These are phyloP conservation scores for Brassicogethes aeneus DNA, from an alignment of 2,888 invertebrate species.

Conservation along the genomic window DNA sequence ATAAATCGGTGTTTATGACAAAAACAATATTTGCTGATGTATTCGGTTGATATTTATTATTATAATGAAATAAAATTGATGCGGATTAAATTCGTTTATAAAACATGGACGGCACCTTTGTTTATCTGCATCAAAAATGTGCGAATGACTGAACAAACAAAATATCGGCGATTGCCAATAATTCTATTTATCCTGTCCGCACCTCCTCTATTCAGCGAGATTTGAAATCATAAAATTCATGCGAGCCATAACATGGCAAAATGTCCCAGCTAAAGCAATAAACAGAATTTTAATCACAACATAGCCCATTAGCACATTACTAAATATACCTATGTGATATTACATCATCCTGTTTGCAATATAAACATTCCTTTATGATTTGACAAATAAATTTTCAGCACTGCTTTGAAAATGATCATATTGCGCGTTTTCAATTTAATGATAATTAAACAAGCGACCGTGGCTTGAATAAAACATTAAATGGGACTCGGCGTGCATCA, in stretches of 20 bases:
- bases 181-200: slow-evolving; percentile 38
- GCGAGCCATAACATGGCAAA: slow-evolving; percentile 32
- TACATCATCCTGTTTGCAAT: slow-evolving; percentile 36
- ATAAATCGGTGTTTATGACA: not conserved
- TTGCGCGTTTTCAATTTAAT: slow-evolving; percentile 29
- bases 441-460: slow-evolving; percentile 27
- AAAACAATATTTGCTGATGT: not conserved
- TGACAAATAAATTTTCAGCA: slow-evolving; percentile 38
- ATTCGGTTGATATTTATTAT: not conserved
- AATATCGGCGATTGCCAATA: slow-evolving; percentile 40
- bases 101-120: slow-evolving; percentile 28
- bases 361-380: slow-evolving; percentile 40
- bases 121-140: slow-evolving; percentile 36
- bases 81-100: not conserved
- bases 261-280: slow-evolving; percentile 34
- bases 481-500: slow-evolving; percentile 8
- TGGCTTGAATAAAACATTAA: slow-evolving; percentile 27
- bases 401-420: slow-evolving; percentile 22
- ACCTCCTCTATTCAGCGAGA: slow-evolving; percentile 31
- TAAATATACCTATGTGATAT: slow-evolving; percentile 40
- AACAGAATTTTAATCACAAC: slow-evolving; percentile 42
- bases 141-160: slow-evolving; percentile 39
- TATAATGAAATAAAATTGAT: not conserved
- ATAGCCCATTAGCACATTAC: slow-evolving; percentile 42
- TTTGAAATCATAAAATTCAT: slow-evolving; percentile 35